Evolutionary conservation across 2,888 invertebrate species (phyloP).

Genomic region (Hirtodrosophila cameraria): DNA sequence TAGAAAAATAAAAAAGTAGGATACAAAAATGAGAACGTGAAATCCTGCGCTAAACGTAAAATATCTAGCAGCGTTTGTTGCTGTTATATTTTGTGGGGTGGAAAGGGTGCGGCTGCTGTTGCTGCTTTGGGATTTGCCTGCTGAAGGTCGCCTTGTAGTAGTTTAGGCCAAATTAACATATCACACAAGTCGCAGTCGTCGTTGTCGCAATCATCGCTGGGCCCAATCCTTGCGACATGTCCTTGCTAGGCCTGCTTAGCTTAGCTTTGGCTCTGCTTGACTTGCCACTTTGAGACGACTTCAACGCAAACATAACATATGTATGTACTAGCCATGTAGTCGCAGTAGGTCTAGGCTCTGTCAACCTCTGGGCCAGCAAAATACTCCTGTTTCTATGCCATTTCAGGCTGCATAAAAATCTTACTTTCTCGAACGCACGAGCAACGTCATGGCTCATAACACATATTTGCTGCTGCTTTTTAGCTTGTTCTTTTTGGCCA

Average conservation of each 20-base stretch:
- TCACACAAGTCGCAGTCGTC: conserved; percentile 61
- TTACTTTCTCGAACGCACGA: too few relatives aligned
- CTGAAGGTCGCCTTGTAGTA: conserved; percentile 32
- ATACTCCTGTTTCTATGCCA: conserved; percentile 29
- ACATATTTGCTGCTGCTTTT: conserved; percentile 48
- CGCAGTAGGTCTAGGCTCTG: conserved; percentile 7
- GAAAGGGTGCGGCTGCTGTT: too few relatives aligned
- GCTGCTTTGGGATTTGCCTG: conserved; percentile 3
- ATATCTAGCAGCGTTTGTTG: conserved; percentile 47
- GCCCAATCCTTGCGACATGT: conserved; percentile 42
- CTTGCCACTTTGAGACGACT: conserved; percentile 65
- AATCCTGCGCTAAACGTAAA: conserved; percentile 48
- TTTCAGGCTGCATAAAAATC: too few relatives aligned
- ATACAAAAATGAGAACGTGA: conserved; percentile 6
- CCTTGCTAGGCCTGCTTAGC: conserved; percentile 7
- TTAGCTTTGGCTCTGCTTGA: conserved; percentile 45
- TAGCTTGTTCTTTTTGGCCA: conserved; percentile 13
- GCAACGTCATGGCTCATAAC: conserved; percentile 65
- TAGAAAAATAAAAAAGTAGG: not conserved
- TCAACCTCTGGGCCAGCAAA: conserved; percentile 9
- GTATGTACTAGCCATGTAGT: not conserved
- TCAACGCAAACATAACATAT: conserved; percentile 34
- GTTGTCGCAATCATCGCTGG: conserved; percentile 26
- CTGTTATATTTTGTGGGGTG: not conserved
- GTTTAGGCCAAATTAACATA: conserved; percentile 73